Base-by-base conservation (phyloP, 2,113 vertebrate genomes). In the Agelaius tricolor region DNA sequence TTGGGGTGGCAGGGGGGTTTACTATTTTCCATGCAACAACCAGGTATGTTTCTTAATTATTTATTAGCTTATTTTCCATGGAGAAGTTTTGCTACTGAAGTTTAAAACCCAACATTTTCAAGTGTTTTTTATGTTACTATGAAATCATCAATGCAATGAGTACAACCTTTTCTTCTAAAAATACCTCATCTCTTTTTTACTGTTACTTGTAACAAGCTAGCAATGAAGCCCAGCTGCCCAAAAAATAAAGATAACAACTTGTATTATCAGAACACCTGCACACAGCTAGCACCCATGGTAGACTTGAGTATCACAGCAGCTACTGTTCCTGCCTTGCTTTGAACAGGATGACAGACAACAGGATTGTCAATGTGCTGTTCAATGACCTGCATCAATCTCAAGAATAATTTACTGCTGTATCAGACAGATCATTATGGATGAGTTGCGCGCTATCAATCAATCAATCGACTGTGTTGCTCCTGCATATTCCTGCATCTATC, bases 361-460 rank as follows among this genome's bases (percentile, higher is more conserved):
- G 93, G 89, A 94, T 69, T 96, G 97, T 94, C 96, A 96, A 97
- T 91, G 94, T 77, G 84, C 78, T 95, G 96, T 88, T 97, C 97
- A 97, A 94, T 97, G 97, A 97, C 96, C 97, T 97, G 96, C 96
- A 96, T 97, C 97, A 97, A 97, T 97, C 97, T 95, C 74, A 87
- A 93, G 92, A 97, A 97, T 97, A 97, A 97, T 97, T 97, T 97
- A 97, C 94, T 91, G 95, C 96, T 96, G n/a, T 96, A 97, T 96
- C 81, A 93, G 96, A 96, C 92, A 94, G 95, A 97, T 97, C 96
- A 96, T 97, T 97, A 97, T 95, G 95, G 95, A 97, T 97, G 96
- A 95, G 92, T 80, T 96, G 88, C 7, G 1, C 44, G 10, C 95
- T 93, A 97, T 97, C 96, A 96, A 97, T 97, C 96, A 95, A 97